phyloP scores from a whole-genome alignment of 2,797 vertebrate genomes.

The Avahi laniger region DNA sequence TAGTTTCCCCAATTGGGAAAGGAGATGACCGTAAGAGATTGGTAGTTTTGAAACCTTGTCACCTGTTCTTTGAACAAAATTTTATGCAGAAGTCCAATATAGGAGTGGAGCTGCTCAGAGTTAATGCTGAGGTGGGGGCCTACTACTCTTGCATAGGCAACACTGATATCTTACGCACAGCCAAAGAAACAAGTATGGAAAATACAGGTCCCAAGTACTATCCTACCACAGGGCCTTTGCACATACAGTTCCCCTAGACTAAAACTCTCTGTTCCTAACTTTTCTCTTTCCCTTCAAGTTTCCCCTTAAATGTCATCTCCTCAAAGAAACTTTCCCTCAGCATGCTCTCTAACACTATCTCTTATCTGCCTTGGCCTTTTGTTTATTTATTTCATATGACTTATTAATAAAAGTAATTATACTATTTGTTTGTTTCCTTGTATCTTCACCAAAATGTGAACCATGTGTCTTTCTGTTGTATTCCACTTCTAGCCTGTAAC shows the following conservation, averaged over 20 bases:
- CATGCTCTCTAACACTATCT: background rate
- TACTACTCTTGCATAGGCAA: background rate
- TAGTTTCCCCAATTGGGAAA: background rate
- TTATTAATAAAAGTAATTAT: too few relatives aligned
- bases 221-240: background rate
- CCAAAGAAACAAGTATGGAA: background rate
- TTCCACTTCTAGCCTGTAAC: background rate
- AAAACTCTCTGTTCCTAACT: background rate
- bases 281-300: background rate
- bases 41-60: background rate
- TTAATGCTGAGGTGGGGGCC: background rate
- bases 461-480: background rate
- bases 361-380: background rate
- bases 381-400: background rate
- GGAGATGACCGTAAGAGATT: background rate
- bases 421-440: background rate
- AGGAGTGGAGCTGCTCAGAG: background rate
- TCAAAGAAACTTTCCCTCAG: background rate
- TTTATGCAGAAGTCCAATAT: background rate
- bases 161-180: background rate
- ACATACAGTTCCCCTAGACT: background rate
- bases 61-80: constrained; percentile 24
- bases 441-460: background rate
- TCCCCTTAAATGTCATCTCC: background rate
- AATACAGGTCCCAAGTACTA: background rate